Conservation (phyloP, 2,888 invertebrate genomes). For the Rhimphoctona megacephalus region DNA sequence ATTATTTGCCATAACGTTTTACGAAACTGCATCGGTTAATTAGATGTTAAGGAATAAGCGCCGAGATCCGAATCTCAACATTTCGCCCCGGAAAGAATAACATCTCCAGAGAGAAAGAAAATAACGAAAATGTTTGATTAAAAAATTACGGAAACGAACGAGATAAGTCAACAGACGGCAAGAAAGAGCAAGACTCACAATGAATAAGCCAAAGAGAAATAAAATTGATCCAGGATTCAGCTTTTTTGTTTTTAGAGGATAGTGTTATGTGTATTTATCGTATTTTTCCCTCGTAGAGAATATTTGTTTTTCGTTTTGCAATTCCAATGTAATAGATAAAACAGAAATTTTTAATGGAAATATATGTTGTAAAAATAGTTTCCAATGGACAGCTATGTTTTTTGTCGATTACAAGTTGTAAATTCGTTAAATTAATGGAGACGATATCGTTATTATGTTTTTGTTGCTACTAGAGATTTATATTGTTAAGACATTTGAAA, state of each 20-base stretch:
- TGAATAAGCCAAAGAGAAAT: background rate
- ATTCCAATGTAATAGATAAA: no score
- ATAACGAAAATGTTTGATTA: slow-evolving; percentile 30
- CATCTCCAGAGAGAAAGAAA: slow-evolving; percentile 10
- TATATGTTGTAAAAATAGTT: no score
- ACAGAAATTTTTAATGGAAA: no score
- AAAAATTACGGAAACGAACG: slow-evolving; percentile 11
- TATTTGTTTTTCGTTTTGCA: background rate
- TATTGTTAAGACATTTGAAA: background rate
- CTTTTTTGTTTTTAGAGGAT: background rate
- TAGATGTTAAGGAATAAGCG: background rate
- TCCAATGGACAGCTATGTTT: background rate
- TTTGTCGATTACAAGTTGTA: background rate
- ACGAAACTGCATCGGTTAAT: slow-evolving; percentile 45
- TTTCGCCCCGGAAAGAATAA: slow-evolving; percentile 34
- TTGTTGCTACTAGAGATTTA: background rate
- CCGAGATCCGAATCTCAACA: slow-evolving; percentile 12
- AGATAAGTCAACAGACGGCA: background rate
- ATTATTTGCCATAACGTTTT: slow-evolving; percentile 20
- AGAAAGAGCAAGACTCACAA: background rate
- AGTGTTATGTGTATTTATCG: background rate
- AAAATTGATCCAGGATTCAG: background rate
- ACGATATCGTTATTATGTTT: no score
- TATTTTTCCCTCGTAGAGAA: background rate
- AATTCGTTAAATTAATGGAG: background rate